Conservation (phyloP, 1,140 invertebrate species). For the Gerris buenoi region DNA sequence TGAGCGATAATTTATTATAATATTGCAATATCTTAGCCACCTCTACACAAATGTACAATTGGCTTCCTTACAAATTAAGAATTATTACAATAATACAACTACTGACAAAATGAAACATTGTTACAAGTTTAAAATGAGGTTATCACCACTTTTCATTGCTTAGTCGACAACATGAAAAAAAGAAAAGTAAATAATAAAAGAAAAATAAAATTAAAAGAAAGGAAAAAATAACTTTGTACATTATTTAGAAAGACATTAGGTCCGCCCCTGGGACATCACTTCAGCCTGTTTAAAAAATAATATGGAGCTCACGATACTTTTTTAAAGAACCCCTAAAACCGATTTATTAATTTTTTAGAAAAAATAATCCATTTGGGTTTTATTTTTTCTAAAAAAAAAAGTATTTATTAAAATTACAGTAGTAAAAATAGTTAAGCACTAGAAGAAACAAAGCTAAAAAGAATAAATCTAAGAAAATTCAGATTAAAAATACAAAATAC, state of each 20-base stretch:
- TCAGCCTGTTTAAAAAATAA: no score
- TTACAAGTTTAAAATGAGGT: constrained; percentile 17
- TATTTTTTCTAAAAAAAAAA: background rate
- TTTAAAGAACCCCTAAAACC: no score
- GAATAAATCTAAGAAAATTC: background rate
- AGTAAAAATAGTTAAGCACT: background rate
- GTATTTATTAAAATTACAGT: background rate
- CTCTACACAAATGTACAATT: constrained; percentile 8
- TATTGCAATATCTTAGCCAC: constrained; percentile 8
- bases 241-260: background rate
- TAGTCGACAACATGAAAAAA: constrained; percentile 11
- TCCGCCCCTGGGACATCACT: background rate
- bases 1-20: constrained; percentile 9
- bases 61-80: constrained; percentile 1
- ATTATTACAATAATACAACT: constrained; percentile 2
- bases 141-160: constrained; percentile 20
- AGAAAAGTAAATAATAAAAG: constrained; percentile 1
- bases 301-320: no score
- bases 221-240: background rate
- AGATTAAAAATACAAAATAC: background rate
- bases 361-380: background rate
- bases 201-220: background rate
- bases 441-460: background rate
- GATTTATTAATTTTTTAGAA: no score
- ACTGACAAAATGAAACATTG: constrained; percentile 15